phyloP scores from a whole-genome alignment of 2,113 vertebrate species.

The Atractosteus spatula region DNA sequence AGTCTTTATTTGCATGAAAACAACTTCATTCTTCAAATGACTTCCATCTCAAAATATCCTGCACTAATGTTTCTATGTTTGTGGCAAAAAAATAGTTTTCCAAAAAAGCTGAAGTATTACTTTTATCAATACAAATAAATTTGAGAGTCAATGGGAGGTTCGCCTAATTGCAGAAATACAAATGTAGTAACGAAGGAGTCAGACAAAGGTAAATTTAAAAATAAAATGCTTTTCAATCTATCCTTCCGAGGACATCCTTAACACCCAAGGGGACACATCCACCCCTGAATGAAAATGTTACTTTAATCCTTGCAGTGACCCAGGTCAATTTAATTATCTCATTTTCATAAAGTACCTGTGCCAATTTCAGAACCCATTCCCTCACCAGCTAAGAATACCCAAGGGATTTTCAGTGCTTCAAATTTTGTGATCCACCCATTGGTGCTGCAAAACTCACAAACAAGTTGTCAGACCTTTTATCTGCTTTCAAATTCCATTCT shows the following conservation, averaged over 20 bases:
- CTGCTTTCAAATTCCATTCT: no score
- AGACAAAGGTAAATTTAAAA: background rate
- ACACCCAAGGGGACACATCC: conserved; percentile 55
- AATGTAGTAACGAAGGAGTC: no score
- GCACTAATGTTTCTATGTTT: no score
- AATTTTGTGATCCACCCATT: conserved; percentile 79
- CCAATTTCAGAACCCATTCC: conserved; percentile 74
- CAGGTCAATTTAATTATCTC: conserved; percentile 81
- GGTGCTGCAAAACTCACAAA: conserved; percentile 26
- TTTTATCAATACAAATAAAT: no score
- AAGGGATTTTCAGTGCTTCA: conserved; percentile 74
- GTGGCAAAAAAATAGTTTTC: no score
- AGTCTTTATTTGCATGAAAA: no score
- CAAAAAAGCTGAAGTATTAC: no score
- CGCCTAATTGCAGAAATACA: no score
- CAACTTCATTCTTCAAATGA: no score
- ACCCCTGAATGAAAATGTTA: conserved; percentile 48
- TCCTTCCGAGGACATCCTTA: conserved; percentile 57
- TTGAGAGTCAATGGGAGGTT: no score
- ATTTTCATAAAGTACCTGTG: conserved; percentile 73
- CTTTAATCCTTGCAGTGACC: conserved; percentile 70
- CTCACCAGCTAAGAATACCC: conserved; percentile 56
- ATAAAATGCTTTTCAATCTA: conserved; percentile 4
- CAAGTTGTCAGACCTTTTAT: conserved; percentile 9
- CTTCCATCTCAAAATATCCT: no score